Evolutionary conservation across 2,113 vertebrate species (phyloP).

Genomic region (Pelmatolapia mariae): DNA sequence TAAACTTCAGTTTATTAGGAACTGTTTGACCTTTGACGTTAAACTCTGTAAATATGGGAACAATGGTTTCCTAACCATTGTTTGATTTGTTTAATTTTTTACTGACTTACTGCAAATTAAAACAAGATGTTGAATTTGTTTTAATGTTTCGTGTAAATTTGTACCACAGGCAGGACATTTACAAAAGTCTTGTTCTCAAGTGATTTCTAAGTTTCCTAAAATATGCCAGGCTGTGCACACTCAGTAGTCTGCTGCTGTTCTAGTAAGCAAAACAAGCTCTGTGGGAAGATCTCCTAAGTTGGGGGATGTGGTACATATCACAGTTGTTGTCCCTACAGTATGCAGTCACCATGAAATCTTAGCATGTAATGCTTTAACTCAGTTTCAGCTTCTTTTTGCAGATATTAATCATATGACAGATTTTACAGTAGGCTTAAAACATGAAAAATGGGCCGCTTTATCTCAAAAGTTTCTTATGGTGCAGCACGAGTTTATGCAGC

Average conservation of each 20-base stretch:
- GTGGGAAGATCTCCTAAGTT: neutral
- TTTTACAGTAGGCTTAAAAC: neutral
- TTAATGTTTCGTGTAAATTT: neutral
- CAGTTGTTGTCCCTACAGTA: neutral
- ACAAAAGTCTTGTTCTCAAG: neutral
- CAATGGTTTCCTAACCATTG: neutral
- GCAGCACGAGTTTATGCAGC: neutral
- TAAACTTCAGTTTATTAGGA: neutral
- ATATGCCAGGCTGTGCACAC: neutral
- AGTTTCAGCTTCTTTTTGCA: neutral
- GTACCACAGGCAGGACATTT: neutral
- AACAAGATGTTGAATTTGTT: neutral
- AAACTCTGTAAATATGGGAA: neutral
- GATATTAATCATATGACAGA: neutral
- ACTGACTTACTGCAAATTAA: neutral
- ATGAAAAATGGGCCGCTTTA: accelerated
- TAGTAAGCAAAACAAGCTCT: neutral
- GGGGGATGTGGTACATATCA: neutral
- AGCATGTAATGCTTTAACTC: neutral
- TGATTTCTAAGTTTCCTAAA: neutral
- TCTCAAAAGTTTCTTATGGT: neutral
- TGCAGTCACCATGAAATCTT: neutral
- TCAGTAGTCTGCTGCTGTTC: neutral
- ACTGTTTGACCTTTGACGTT: neutral
- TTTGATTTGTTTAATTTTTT: neutral